Percentiles rank a stretch among this genome's conserved stretches.
phyloP scores from a whole-genome alignment of 2,888 invertebrate species.

The Orthonevra nobilis region DNA sequence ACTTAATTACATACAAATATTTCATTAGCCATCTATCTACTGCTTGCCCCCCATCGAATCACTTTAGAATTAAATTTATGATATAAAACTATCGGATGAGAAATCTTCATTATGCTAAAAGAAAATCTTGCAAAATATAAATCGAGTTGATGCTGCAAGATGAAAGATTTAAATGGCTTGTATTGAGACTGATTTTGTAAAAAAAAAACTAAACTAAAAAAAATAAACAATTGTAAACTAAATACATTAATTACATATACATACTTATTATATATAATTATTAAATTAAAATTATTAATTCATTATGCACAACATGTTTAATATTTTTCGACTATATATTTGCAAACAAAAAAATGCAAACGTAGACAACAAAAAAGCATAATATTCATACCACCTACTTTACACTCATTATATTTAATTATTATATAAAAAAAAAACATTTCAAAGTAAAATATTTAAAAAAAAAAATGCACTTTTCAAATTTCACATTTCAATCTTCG shows the following conservation, averaged over 20 bases:
- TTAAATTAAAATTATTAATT: conserved; percentile 52
- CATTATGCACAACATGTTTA: conserved; percentile 70
- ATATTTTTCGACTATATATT: conserved; percentile 69
- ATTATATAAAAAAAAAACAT: conserved; percentile 41
- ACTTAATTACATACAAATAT: no score
- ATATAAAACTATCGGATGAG: no score
- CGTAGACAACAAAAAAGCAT: conserved; percentile 38
- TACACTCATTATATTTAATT: conserved; percentile 63
- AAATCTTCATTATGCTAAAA: no score
- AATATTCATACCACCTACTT: conserved; percentile 58
- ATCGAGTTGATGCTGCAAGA: conserved; percentile 50
- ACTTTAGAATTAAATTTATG: not conserved
- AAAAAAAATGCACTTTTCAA: conserved; percentile 53
- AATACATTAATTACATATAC: conserved; percentile 10
- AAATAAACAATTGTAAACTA: conserved; percentile 19
- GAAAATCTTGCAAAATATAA: conserved; percentile 14
- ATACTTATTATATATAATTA: no score
- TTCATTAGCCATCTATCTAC: conserved; percentile 54
- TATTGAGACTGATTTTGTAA: conserved; percentile 78
- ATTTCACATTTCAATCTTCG: conserved; percentile 56
- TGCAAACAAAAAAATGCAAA: conserved; percentile 43
- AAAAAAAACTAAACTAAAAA: conserved; percentile 52
- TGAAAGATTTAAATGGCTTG: conserved; percentile 74
- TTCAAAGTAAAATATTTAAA: conserved; percentile 7
- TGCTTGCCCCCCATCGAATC: conserved; percentile 62